Conservation (phyloP, 2,797 vertebrate species). For the Mus minutoides region DNA sequence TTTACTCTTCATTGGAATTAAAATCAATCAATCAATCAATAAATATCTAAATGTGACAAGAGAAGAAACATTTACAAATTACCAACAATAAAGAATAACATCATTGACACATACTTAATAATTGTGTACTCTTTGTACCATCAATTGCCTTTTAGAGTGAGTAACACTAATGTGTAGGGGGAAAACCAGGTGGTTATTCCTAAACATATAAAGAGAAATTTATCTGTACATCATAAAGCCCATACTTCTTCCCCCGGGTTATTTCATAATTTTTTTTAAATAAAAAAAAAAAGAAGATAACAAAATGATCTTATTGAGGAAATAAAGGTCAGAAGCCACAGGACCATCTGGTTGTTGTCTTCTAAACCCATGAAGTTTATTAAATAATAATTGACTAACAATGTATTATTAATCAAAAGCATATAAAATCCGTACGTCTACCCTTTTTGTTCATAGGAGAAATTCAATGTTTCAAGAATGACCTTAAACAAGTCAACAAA, state of each 20-base stretch:
- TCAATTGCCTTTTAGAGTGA: neutral
- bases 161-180: neutral
- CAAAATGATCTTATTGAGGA: neutral
- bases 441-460: conserved; percentile 12
- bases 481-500: neutral
- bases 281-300: neutral
- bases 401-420: conserved; percentile 75
- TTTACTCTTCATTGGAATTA: neutral
- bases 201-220: neutral
- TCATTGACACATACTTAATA: neutral
- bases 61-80: neutral
- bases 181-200: neutral
- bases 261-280: conserved; percentile 50
- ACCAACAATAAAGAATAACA: neutral
- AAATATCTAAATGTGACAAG: neutral
- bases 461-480: neutral
- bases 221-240: neutral
- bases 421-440: conserved; percentile 12
- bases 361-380: conserved; percentile 54
- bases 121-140: neutral
- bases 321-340: conserved; percentile 71
- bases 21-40: neutral
- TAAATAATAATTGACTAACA: conserved; percentile 64
- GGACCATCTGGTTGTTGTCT: conserved; percentile 54
- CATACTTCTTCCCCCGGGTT: neutral